These are phyloP conservation scores for Notodonta ziczac DNA, from an alignment of 2,888 invertebrate genomes.

Conservation along the genomic window DNA sequence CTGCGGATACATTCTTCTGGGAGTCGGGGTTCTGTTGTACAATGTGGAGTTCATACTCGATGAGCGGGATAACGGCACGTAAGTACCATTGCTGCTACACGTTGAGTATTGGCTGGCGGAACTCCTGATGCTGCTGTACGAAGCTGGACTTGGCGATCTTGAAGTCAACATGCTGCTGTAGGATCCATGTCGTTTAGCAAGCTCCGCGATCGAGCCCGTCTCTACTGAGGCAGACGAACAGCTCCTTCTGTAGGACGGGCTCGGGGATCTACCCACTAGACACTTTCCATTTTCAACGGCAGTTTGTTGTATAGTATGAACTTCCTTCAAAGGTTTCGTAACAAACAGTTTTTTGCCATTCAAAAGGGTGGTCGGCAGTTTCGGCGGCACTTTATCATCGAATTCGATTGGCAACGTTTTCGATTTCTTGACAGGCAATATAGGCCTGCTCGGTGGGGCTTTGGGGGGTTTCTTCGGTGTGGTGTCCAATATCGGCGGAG, in stretches of 20 bases:
- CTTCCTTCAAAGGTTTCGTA: conserved; percentile 74
- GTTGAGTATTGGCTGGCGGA: conserved; percentile 77
- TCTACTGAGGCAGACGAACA: conserved; percentile 71
- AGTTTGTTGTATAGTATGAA: conserved; percentile 65
- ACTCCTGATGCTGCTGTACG: conserved; percentile 70
- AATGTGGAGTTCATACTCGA: conserved; percentile 72
- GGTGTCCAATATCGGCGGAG: conserved; percentile 70
- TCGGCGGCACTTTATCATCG: conserved; percentile 69
- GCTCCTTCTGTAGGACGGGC: conserved; percentile 72
- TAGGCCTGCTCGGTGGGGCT: conserved; percentile 64
- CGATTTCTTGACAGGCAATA: conserved; percentile 76
- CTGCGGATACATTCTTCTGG: conserved; percentile 89
- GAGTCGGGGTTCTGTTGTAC: conserved; percentile 79
- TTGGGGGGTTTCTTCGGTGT: conserved; percentile 78
- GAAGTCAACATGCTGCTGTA: conserved; percentile 65
- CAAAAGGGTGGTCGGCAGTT: conserved; percentile 53
- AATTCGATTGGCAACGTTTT: conserved; percentile 77
- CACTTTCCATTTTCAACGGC: conserved; percentile 58
- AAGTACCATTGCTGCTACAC: conserved; percentile 77
- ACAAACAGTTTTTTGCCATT: conserved; percentile 73
- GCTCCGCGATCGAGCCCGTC: conserved; percentile 79
- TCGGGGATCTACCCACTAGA: conserved; percentile 64
- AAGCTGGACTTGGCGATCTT: conserved; percentile 85
- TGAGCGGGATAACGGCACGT: conserved; percentile 71
- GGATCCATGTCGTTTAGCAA: conserved; percentile 73